Evolutionary conservation across 2,888 invertebrate species (phyloP), one percentile per base, ranked within the genome.

Genomic region (Amphipoea oculea): DNA sequence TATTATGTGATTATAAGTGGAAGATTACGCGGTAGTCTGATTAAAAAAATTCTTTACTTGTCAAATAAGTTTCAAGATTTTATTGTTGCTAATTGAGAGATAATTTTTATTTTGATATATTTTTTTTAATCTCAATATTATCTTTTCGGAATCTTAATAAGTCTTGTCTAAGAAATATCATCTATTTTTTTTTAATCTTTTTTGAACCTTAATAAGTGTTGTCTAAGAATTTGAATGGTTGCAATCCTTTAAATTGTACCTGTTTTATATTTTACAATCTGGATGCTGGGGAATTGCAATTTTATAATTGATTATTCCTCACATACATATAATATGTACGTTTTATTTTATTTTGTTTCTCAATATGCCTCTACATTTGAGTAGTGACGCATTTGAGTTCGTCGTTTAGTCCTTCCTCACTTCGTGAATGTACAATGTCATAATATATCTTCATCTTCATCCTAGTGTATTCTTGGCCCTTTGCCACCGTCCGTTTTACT

Each of bases 381-480:
- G 68, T 72, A 45, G 73, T 76, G 85, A 69, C 81, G 85, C 72
- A 81, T 62, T 66, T 45, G 57, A 78, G 73, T 67, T 36, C 48
- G 65, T 73, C 73, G 68, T 76, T 87, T 80, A 79, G 73, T 72
- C 75, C 83, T 74, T 85, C 66, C 72, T 68, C 87, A 84, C 73
- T 75, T 84, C 73, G 73, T 66, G 71, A 85, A 79, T 86, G 80
- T 72, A 85, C 76, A 77, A 48, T 77, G 87, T 87, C 81, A 87
- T 81, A 87, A 87, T 85, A 84, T 84, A 87, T 85, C 85, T 76
- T 86, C 76, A 82, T 84, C 82, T 82, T 73, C 81, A 85, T 85
- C 81, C 85, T 81, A 85, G 87, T 77, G 87, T 85, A 63, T 74
- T 86, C 67, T 87, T 85, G 85, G 85, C 87, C 65, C 65, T 63